Base-by-base conservation (phyloP, 2,113 vertebrate genomes). In the Epinephelus moara region DNA sequence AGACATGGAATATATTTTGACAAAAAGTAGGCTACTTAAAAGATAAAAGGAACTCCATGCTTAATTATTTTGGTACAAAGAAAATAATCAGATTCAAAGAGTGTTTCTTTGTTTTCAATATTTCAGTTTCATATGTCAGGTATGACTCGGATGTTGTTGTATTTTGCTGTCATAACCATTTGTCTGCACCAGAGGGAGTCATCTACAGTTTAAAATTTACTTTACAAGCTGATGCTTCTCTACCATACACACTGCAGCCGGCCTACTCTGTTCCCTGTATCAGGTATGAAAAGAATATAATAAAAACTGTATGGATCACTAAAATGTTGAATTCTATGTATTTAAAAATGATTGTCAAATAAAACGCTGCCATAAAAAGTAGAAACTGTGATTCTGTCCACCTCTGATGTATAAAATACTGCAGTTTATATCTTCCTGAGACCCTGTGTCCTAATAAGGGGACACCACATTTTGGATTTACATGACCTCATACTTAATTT, bases 131-230 rank as follows among this genome's bases (percentile, higher is more conserved):
- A 25, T 62, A 4, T 42, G n/a, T 52, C 37, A 37, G 30, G 15
- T 27, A 18, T 40, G 11, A 70, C 11, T 69, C 0, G 0, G 33
- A 14, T 30, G 15, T 10, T 8, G 40, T 37, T 64, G 59, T 55
- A 30, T 13, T 56, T 19, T 50, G 25, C 19, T 82, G 70, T 47
- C n/a, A 1, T 80, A 19, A 59, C 67, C 18, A 23, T 6, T 47
- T 4, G 30, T 27, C 4, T 70, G 27, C 85, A 70, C 75, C 17
- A 84, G 87, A 60, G 71, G 78, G 87, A 30, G 68, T 9, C 52
- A 15, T 55, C 12, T 50, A 11, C 4, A 27, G 13, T 71, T 59
- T 45, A 19, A 52, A 53, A 61, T n/a, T 0, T 6, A 68, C 6
- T 55, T 68, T 1, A 45, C 23, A 1, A 7, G 7, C 4, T 33